These are phyloP conservation scores for Heliconius aoede DNA, from an alignment of 2,888 invertebrate genomes.

Conservation along the genomic window DNA sequence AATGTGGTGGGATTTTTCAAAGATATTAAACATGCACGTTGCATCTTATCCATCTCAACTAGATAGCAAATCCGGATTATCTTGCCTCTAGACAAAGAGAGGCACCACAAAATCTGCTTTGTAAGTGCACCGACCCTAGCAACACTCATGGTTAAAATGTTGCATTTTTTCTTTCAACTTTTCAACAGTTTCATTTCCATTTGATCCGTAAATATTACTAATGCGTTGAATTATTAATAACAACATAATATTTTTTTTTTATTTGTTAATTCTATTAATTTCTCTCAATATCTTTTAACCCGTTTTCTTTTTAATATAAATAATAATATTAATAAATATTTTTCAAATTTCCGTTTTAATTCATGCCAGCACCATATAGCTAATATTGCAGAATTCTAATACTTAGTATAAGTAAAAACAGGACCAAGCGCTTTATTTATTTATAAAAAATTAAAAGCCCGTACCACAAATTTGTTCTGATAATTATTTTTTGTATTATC, in stretches of 20 bases:
- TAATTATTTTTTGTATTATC: too few relatives aligned
- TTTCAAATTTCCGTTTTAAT: too few relatives aligned
- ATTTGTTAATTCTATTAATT: background rate
- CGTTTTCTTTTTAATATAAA: background rate
- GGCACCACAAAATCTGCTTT: slow-evolving; percentile 33
- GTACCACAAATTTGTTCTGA: too few relatives aligned
- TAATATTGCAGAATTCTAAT: too few relatives aligned
- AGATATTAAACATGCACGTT: slow-evolving; percentile 9
- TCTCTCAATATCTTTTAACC: background rate
- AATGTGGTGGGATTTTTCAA: slow-evolving; percentile 1
- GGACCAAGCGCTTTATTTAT: too few relatives aligned
- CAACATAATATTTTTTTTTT: background rate
- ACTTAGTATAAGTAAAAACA: too few relatives aligned
- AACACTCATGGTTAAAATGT: slow-evolving; percentile 32
- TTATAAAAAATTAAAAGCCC: too few relatives aligned
- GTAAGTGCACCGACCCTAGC: slow-evolving; percentile 35
- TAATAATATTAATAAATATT: too few relatives aligned
- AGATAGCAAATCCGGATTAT: slow-evolving; percentile 38
- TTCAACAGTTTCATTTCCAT: background rate
- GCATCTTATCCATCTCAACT: slow-evolving; percentile 31
- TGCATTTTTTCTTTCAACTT: slow-evolving; percentile 35
- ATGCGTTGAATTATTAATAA: background rate
- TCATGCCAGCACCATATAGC: too few relatives aligned
- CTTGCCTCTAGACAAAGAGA: slow-evolving; percentile 33
- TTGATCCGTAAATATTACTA: background rate